Percentiles rank a stretch among this genome's conserved stretches.
These are phyloP conservation scores for Aromia moschata DNA, from an alignment of 2,888 invertebrate species.

Conservation along the genomic window DNA sequence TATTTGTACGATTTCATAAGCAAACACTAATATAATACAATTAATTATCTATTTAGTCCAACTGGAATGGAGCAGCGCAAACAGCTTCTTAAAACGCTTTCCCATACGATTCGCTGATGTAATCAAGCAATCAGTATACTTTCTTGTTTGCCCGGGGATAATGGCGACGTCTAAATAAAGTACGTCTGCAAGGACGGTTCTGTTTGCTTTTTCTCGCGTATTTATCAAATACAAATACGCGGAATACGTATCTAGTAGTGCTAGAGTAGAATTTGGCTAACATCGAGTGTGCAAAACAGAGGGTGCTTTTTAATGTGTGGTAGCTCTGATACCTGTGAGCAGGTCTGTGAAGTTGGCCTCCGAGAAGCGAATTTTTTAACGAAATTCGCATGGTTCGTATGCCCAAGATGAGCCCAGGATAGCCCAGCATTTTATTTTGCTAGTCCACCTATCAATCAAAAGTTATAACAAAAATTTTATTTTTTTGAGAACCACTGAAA, in stretches of 20 bases:
- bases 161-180: constrained; percentile 17
- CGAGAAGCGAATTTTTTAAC: no score
- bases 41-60: background rate
- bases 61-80: background rate
- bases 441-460: no score
- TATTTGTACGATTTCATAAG: background rate
- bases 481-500: no score
- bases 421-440: no score
- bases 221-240: constrained; percentile 18
- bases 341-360: no score
- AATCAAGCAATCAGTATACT: constrained; percentile 16
- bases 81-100: constrained; percentile 4
- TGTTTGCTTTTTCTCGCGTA: constrained; percentile 16
- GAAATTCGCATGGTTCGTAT: no score
- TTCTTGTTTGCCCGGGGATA: constrained; percentile 20
- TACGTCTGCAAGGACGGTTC: constrained; percentile 23
- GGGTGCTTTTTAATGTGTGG: no score
- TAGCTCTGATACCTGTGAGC: no score
- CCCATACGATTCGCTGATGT: constrained; percentile 16
- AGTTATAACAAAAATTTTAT: no score
- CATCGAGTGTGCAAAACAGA: no score
- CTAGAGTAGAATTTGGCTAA: no score
- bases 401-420: no score
- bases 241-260: constrained; percentile 7
- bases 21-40: background rate